Conservation (phyloP, 53 echinoderm and acorn worm species). For the Holothuria leucospilota region DNA sequence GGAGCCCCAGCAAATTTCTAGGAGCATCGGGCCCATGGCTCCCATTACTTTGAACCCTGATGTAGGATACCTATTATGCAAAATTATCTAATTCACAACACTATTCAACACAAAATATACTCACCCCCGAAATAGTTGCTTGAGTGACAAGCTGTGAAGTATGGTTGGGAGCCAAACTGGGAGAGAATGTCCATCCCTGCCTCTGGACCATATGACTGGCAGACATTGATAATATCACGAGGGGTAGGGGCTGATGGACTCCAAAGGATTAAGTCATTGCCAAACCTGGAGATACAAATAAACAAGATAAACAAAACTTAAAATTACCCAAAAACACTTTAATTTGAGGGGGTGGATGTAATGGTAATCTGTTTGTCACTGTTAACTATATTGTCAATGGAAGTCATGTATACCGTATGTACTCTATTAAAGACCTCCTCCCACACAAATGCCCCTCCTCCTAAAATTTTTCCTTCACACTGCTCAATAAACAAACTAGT, state of each 20-base stretch:
- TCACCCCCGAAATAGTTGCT: slow-evolving; percentile 20
- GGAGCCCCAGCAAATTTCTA: too few relatives aligned
- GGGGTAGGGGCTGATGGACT: slow-evolving; percentile 95
- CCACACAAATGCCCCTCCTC: too few relatives aligned
- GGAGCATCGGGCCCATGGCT: too few relatives aligned
- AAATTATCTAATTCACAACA: too few relatives aligned
- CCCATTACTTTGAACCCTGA: too few relatives aligned
- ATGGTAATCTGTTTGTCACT: not conserved
- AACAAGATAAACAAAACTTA: not conserved
- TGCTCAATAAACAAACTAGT: too few relatives aligned
- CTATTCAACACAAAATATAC: not conserved
- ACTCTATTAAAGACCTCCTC: too few relatives aligned
- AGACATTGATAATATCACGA: slow-evolving; percentile 62
- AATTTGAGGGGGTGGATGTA: not conserved
- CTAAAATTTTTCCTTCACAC: too few relatives aligned
- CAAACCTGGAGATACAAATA: slow-evolving; percentile 66
- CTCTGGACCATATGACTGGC: slow-evolving; percentile 51
- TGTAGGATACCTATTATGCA: too few relatives aligned
- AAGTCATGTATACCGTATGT: too few relatives aligned
- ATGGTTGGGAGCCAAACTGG: slow-evolving; percentile 57
- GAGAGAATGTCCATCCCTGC: slow-evolving; percentile 86
- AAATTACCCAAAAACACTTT: not conserved
- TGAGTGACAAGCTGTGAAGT: slow-evolving; percentile 59
- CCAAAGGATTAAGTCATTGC: slow-evolving; percentile 94
- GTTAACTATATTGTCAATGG: too few relatives aligned